These are phyloP conservation scores for Bombus waltoni DNA, from an alignment of 1,140 invertebrate species.

Conservation along the genomic window DNA sequence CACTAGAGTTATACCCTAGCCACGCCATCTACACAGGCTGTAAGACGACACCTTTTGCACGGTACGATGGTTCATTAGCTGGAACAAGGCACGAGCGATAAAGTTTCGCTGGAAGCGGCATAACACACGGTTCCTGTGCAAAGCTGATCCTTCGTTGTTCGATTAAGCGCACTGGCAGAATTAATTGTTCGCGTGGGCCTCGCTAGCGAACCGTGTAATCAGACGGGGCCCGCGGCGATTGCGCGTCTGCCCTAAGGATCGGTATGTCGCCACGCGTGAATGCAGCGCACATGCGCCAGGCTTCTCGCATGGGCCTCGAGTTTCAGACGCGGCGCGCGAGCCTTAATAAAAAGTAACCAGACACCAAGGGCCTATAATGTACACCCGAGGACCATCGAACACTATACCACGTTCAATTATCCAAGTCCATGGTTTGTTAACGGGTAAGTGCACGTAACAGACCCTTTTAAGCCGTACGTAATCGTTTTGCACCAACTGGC, in stretches of 20 bases:
- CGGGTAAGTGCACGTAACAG: slow-evolving; percentile 43
- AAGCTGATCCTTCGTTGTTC: slow-evolving; percentile 22
- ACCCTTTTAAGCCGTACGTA: slow-evolving; percentile 35
- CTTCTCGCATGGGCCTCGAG: slow-evolving; percentile 63
- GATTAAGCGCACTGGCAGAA: not conserved
- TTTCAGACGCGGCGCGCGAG: slow-evolving; percentile 70
- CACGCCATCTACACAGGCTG: not conserved
- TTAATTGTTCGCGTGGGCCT: slow-evolving; percentile 31
- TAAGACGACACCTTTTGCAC: slow-evolving; percentile 19
- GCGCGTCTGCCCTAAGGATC: not conserved
- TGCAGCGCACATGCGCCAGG: slow-evolving; percentile 29
- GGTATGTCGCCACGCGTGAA: slow-evolving; percentile 2
- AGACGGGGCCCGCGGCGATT: slow-evolving; percentile 8
- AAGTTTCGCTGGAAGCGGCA: slow-evolving; percentile 10
- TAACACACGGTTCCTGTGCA: not conserved
- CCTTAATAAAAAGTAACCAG: slow-evolving; percentile 67
- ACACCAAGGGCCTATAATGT: slow-evolving; percentile 67
- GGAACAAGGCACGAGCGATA: slow-evolving; percentile 19
- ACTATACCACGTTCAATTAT: slow-evolving; percentile 65
- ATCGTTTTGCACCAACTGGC: slow-evolving; percentile 44
- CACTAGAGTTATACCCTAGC: not conserved
- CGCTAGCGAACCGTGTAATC: slow-evolving; percentile 40
- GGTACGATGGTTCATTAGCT: not conserved
- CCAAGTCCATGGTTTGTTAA: slow-evolving; percentile 65
- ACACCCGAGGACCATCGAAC: slow-evolving; percentile 57